Evolutionary conservation across 2,888 invertebrate species (phyloP).

Genomic region (Drosophila setosimentum): DNA sequence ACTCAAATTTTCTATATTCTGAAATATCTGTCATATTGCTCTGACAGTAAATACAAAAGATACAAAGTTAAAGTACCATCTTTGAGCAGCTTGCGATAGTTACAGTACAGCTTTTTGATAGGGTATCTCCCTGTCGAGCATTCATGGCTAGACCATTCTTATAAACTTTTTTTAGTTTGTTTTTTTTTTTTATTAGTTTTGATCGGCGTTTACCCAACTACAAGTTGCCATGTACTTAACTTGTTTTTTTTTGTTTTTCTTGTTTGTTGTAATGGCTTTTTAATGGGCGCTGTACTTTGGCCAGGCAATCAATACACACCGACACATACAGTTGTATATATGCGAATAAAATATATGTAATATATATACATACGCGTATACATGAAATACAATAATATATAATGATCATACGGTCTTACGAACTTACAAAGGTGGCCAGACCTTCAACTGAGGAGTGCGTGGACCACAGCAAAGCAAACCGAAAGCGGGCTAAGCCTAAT

Average conservation of each 20-base stretch:
- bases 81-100: too few relatives aligned
- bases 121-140: neutral
- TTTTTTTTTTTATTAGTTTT: conserved; percentile 1
- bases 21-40: neutral
- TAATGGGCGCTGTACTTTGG: conserved; percentile 73
- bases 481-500: conserved; percentile 59
- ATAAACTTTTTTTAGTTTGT: conserved; percentile 11
- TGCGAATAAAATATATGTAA: neutral
- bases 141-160: neutral
- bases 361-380: neutral
- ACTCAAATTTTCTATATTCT: neutral
- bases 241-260: conserved; percentile 25
- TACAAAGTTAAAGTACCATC: too few relatives aligned
- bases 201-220: conserved; percentile 26
- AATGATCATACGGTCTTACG: neutral
- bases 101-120: neutral
- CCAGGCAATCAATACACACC: conserved; percentile 68
- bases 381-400: conserved; percentile 8
- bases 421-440: conserved; percentile 48
- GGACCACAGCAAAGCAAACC: conserved; percentile 22
- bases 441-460: conserved; percentile 51
- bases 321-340: conserved; percentile 15
- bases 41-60: neutral
- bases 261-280: conserved; percentile 72
- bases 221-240: conserved; percentile 48